Evolutionary conservation across 2,797 vertebrate genomes (phyloP).

Genomic region (Pogoniulus pusillus): DNA sequence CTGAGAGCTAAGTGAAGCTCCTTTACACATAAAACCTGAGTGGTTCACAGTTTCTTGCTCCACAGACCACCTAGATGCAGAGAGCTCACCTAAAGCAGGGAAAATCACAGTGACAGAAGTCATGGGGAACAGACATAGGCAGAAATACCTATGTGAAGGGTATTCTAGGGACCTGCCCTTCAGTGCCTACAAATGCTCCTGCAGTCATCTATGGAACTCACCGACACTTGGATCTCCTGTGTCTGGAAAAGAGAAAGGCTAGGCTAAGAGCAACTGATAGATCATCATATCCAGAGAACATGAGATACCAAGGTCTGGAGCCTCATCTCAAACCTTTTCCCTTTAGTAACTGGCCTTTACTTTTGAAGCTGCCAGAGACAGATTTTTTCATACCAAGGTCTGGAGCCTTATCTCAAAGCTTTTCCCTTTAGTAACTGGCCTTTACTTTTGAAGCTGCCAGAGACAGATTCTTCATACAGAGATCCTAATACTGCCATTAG

Average conservation of each 20-base stretch:
- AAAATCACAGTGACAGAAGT: background rate
- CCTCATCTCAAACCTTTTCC: background rate
- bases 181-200: background rate
- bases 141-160: background rate
- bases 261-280: background rate
- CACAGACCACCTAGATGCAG: background rate
- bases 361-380: too few species aligned
- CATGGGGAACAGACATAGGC: rapidly evolving
- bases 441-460: background rate
- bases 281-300: background rate
- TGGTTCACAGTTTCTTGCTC: background rate
- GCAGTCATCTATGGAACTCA: background rate
- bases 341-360: background rate
- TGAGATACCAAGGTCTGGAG: background rate
- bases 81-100: background rate
- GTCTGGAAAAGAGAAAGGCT: background rate
- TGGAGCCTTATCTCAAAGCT: background rate
- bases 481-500: background rate
- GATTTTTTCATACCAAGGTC: background rate
- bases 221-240: background rate
- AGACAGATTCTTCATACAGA: background rate
- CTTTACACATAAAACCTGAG: background rate
- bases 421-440: background rate
- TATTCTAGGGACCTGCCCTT: background rate
- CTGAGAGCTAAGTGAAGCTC: background rate